Base-by-base conservation (phyloP, 2,888 invertebrate genomes). In the Glomeris marginata region DNA sequence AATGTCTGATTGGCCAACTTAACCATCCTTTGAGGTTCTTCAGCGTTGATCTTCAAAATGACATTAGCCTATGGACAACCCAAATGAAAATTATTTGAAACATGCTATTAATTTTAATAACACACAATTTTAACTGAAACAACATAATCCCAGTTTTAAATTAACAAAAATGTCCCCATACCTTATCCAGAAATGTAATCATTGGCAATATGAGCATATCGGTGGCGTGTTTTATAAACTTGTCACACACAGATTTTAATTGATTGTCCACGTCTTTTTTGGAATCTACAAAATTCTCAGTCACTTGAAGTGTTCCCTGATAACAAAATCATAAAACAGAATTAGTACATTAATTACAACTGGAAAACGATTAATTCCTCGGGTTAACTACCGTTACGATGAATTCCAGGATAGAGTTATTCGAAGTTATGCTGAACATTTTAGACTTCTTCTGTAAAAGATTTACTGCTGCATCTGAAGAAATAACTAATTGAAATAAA, bases 191-290 rank as follows among this genome's bases (percentile, higher is more conserved):
- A 65, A 87, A 82, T 50, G 72, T 67, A 21, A 79, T 70, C 36
- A 92, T 66, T 0, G 83, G 81, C n/a, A 80, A 81, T 6, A 81
- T 77, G 43, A 94, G 70, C 54, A 80, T 66, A 49, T 78, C 75
- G 0, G 88, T 84, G 0, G 83, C 77, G 63, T 84, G 77, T 52
- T 76, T 76, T 47, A 95, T 95, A 59, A 92, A 86, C 28, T 75
- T 73, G 64, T 95, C 94, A 64, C 95, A 97, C 35, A 84, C 80
- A 2, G 74, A 73, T 70, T 95, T 94, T 57, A 98, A 66, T 61
- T 90, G 87, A 28, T 84, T 76, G 63, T 98, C 98, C 1, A 98
- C 92, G 63, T 95, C 91, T 66, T 92, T 88, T 58, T 95, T 79
- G 0, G 95, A 95, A 65, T 98, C 97, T 22, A 94, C 72, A 52